Conservation (phyloP, 2,113 vertebrate species). For the Heliornis fulica region DNA sequence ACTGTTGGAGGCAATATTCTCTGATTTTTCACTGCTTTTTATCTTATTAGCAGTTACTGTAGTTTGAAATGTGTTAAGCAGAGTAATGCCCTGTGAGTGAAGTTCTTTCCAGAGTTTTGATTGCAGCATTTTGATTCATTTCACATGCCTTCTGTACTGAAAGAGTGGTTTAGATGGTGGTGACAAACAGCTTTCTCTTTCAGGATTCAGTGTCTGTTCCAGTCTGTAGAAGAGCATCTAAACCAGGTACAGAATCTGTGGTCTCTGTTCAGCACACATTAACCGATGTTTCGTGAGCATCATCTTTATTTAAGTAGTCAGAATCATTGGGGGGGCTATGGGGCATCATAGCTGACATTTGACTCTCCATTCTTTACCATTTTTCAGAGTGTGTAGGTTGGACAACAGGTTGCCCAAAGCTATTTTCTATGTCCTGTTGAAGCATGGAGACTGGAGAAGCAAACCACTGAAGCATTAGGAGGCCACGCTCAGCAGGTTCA, state of each 20-base stretch:
- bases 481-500: background rate
- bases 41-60: background rate
- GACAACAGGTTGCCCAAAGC: background rate
- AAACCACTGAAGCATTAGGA: background rate
- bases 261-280: background rate
- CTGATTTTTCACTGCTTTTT: slow-evolving; percentile 23
- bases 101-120: background rate
- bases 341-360: background rate
- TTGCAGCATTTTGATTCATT: background rate
- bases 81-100: background rate
- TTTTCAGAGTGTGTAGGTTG: background rate
- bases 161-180: background rate
- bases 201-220: background rate
- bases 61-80: background rate
- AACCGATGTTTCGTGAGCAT: background rate
- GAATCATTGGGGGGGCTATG: background rate
- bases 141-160: background rate
- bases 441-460: background rate
- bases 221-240: background rate
- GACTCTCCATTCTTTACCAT: background rate
- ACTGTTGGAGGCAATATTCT: background rate
- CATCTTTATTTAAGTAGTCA: background rate
- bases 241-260: background rate
- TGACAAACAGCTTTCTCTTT: background rate
- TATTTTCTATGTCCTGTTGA: background rate